These are phyloP conservation scores for Mesembrinibis cayennensis DNA, from an alignment of 2,113 vertebrate species.

Conservation along the genomic window DNA sequence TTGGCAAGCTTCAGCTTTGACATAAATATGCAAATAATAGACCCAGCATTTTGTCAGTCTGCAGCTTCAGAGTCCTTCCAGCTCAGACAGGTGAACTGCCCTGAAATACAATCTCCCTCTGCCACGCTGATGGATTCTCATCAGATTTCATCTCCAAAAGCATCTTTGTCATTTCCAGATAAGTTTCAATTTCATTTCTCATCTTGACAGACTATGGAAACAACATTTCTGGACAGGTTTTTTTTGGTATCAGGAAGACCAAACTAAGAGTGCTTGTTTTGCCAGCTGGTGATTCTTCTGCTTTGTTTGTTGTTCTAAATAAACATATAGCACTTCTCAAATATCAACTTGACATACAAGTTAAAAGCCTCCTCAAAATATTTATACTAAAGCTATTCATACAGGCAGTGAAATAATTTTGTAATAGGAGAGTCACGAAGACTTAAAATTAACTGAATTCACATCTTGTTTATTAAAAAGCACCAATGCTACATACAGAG, in stretches of 20 bases:
- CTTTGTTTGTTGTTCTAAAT: not conserved
- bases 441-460: not conserved
- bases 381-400: not conserved
- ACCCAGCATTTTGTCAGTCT: not conserved
- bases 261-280: not conserved
- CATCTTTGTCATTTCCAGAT: not conserved
- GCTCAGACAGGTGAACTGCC: not conserved
- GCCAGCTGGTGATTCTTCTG: not conserved
- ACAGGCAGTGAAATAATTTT: not conserved
- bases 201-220: not conserved
- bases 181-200: conserved; percentile 30
- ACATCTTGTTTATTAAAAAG: not conserved
- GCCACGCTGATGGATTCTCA: conserved; percentile 14
- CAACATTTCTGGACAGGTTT: not conserved
- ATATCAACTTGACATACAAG: not conserved
- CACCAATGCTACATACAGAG: not conserved
- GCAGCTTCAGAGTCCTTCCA: not conserved
- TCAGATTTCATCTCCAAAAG: not conserved
- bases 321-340: not conserved
- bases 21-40: conserved; percentile 4
- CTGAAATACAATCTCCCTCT: not conserved
- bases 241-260: not conserved
- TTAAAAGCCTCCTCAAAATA: not conserved
- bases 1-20: not conserved
- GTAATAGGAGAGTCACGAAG: not conserved